Evolutionary conservation across 2,888 invertebrate genomes (phyloP).

Genomic region (Torymus tubicola): DNA sequence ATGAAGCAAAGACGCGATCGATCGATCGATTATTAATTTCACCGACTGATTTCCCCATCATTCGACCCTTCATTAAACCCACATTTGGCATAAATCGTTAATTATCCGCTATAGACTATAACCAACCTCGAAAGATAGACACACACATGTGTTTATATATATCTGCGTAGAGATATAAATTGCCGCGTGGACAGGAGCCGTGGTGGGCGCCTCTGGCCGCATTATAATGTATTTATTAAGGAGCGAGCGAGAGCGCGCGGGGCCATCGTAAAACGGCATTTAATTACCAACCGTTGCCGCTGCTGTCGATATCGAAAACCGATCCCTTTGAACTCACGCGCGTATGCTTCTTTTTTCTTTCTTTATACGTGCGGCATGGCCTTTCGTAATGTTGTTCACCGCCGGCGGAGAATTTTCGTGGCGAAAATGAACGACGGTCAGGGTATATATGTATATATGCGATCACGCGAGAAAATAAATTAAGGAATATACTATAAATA

Average conservation of each 20-base stretch:
- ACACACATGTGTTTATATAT: background rate
- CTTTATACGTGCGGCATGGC: background rate
- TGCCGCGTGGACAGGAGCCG: slow-evolving; percentile 13
- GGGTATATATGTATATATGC: background rate
- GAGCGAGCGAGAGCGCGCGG: background rate
- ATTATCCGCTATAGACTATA: background rate
- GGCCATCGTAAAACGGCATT: slow-evolving; percentile 43
- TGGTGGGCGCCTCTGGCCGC: slow-evolving; percentile 12
- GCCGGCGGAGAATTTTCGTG: slow-evolving; percentile 1
- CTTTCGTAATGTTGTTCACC: slow-evolving; percentile 21
- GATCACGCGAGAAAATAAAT: slow-evolving; percentile 31
- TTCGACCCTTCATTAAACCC: slow-evolving; percentile 13
- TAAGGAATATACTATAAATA: slow-evolving; percentile 18
- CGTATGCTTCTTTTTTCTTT: background rate
- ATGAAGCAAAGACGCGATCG: background rate
- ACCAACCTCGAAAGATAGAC: background rate
- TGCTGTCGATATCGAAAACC: slow-evolving; percentile 23
- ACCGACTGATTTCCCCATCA: no score
- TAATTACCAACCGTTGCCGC: slow-evolving; percentile 31
- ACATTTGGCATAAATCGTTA: background rate
- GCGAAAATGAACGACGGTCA: background rate
- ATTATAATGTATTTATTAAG: slow-evolving; percentile 34
- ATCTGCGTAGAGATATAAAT: slow-evolving; percentile 2
- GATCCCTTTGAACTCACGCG: slow-evolving; percentile 50
- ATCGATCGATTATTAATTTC: no score